phyloP scores from a whole-genome alignment of 2,797 vertebrate species.

The Syndactyla subalaris region DNA sequence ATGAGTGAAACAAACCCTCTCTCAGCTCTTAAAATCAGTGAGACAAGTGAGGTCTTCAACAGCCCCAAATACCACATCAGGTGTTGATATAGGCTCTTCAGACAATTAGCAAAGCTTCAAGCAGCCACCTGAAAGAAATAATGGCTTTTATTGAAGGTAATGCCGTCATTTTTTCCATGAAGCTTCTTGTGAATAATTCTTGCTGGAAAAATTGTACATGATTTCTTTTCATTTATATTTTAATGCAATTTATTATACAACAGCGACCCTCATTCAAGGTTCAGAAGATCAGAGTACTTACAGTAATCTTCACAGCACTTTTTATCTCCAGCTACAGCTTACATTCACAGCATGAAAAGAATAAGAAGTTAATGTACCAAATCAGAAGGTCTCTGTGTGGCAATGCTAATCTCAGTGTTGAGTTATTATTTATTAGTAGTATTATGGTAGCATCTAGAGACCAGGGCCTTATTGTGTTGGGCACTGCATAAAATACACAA shows the following conservation, averaged over 20 bases:
- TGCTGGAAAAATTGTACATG: constrained; percentile 54
- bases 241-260: constrained; percentile 71
- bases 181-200: constrained; percentile 62
- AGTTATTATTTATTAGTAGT: constrained; percentile 60
- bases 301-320: constrained; percentile 60
- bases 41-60: background rate
- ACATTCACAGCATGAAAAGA: constrained; percentile 60
- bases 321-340: constrained; percentile 59
- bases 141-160: constrained; percentile 41
- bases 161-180: constrained; percentile 21
- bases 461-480: background rate
- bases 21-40: background rate
- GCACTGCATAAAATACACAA: background rate
- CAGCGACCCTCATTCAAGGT: constrained; percentile 60
- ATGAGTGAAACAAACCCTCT: background rate
- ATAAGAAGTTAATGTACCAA: constrained; percentile 61
- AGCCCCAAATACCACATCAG: background rate
- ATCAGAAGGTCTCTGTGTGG: constrained; percentile 45
- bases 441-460: background rate
- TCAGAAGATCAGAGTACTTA: constrained; percentile 66
- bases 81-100: constrained; percentile 13
- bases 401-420: constrained; percentile 51
- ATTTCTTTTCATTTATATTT: constrained; percentile 73
- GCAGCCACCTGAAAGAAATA: constrained; percentile 53
- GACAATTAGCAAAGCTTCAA: constrained; percentile 57